Conservation (phyloP, 2,797 vertebrate genomes). For the Trachurus trachurus region DNA sequence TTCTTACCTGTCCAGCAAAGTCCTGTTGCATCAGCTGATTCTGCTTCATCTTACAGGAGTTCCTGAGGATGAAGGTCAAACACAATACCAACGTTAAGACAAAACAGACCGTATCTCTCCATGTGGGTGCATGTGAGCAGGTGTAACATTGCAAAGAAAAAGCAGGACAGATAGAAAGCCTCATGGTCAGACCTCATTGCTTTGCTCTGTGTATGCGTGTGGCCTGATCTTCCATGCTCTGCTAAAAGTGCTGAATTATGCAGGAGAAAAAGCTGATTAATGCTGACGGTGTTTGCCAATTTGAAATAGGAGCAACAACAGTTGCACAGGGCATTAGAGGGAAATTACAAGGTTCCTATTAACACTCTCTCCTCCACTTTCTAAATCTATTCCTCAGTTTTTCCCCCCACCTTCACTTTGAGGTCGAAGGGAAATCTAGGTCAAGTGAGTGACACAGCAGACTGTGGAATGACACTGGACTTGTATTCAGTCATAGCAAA, state of each 20-base stretch:
- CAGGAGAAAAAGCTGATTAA: slow-evolving; percentile 64
- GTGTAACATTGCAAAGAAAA: slow-evolving; percentile 60
- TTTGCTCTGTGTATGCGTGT: slow-evolving; percentile 48
- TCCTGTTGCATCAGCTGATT: slow-evolving; percentile 83
- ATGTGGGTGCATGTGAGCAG: slow-evolving; percentile 41
- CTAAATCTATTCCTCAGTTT: slow-evolving; percentile 18
- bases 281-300: slow-evolving; percentile 47
- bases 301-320: slow-evolving; percentile 35
- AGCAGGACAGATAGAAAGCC: slow-evolving; percentile 45
- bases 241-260: slow-evolving; percentile 52
- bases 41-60: slow-evolving; percentile 91
- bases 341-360: slow-evolving; percentile 38
- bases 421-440: slow-evolving; percentile 14
- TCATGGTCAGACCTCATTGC: slow-evolving; percentile 49
- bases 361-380: slow-evolving; percentile 21
- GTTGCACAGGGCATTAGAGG: slow-evolving; percentile 32
- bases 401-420: slow-evolving; percentile 7
- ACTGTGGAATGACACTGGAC: slow-evolving; percentile 6
- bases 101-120: slow-evolving; percentile 15
- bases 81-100: slow-evolving; percentile 41
- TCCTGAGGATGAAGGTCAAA: slow-evolving; percentile 79
- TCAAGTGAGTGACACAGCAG: slow-evolving; percentile 13
- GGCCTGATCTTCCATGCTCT: slow-evolving; percentile 45
- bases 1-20: slow-evolving; percentile 81
- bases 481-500: slow-evolving; percentile 21